phyloP scores from a whole-genome alignment of 30 jellyfish, hydroid and myxozoan genomes.

The Clytia hemisphaerica region DNA sequence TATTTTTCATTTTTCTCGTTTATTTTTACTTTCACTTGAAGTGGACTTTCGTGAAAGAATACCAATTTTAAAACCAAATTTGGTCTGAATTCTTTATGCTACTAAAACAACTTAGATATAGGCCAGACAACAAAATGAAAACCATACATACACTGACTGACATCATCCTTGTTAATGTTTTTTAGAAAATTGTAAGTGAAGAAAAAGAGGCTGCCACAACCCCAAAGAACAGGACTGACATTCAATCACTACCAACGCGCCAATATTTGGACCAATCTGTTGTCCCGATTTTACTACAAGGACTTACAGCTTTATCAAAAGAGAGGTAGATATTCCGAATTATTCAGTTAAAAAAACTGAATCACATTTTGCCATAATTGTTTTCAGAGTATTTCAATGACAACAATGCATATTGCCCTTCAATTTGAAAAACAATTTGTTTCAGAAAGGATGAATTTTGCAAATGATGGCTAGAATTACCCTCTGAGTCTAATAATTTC shows the following conservation, averaged over 20 bases:
- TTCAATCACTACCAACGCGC: conserved; percentile 79
- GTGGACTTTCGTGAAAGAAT: background rate
- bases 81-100: background rate
- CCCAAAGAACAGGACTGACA: conserved; percentile 57
- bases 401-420: too few relatives aligned
- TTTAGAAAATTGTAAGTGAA: conserved; percentile 64
- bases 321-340: conserved; percentile 66
- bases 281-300: conserved; percentile 95
- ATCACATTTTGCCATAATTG: too few relatives aligned
- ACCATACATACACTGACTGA: background rate
- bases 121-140: background rate
- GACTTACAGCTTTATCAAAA: conserved; percentile 76
- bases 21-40: background rate
- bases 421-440: too few relatives aligned
- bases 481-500: too few relatives aligned
- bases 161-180: background rate
- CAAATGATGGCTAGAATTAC: too few relatives aligned
- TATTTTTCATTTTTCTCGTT: background rate
- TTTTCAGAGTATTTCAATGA: too few relatives aligned
- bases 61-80: background rate
- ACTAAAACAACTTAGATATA: too few relatives aligned
- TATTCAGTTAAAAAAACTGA: too few relatives aligned
- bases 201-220: conserved; percentile 61
- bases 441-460: too few relatives aligned
- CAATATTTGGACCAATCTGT: conserved; percentile 84